Evolutionary conservation across 2,797 vertebrate species (phyloP), one percentile per base, ranked within the genome.

Genomic region (Spea hammondii): DNA sequence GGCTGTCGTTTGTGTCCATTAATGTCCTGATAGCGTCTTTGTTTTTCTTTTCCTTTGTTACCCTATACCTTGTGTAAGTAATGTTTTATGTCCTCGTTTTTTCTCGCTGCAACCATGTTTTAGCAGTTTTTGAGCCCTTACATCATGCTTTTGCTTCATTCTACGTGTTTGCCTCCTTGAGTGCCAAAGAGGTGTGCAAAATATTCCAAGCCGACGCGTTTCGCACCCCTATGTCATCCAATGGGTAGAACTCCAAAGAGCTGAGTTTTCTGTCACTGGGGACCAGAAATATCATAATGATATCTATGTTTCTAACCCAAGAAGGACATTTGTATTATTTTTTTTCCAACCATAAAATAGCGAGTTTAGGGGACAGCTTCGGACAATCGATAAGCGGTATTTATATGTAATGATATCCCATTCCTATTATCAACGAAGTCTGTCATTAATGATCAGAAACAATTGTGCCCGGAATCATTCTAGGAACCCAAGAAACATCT

Each of bases 101-200:
- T 86, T 89, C 88, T 91, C 86, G 86, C 84, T 89, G 88, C 88
- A 89, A 87, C 91, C 90, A 91, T 93, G 90, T 94, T 93, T 92
- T 86, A 91, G 88, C 86, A 89, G 84, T 88, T 89, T 85, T 77
- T 88, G 90, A 91, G 86, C 86, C 89, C 91, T 90, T 94, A 94
- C 93, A 90, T 94, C 93, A 95, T 93, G 91, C 88, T 89, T 32
- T 87, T 88, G 90, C 91, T 92, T 93, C 87, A 83, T 92, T 88
- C 93, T 32, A 90, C 87, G 88, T 92, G 93, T 92, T 92, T 85
- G n/a, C 12, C 92, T 90, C 91, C 92, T 93, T 90, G 88, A 57
- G 5, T 7, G 51, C 32, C 32, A 32, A 32, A 32, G 6, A 53
- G 6, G 51, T 57, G 55, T 13, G 9, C 5, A 13, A 57, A 57